Base-by-base conservation (phyloP, 2,113 vertebrate genomes). In the Xerus inauris region DNA sequence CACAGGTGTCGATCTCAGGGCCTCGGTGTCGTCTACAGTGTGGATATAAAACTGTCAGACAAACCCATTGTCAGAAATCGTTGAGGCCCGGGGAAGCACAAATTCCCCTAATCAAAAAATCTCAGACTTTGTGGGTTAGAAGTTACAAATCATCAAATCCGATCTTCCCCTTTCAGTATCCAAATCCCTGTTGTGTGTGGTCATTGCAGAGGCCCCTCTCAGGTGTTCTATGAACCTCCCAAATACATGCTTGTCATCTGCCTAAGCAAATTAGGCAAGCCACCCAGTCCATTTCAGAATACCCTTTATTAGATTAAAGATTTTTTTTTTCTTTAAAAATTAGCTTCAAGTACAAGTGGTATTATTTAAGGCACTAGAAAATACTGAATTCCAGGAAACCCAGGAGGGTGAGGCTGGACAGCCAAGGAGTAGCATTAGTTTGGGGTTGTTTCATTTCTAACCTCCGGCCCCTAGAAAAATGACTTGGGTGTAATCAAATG, bases 401-500 rank as follows among this genome's bases (percentile, higher is more conserved):
- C 93, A 95, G 92, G 96, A 97, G 97, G 96, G 93, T 3, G 82
- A 87, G 89, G 95, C 90, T 92, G 40, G 83, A 97, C 91, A 98
- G 96, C 77, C 92, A 59, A 92, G 97, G 94, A 97, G 97, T 95
- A 98, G 98, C 71, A 47, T 97, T 97, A 65, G 67, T 92, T 98
- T 91, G 96, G n/a, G 95, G 93, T 98, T 98, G 92, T 96, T 98
- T 97, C 93, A 97, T 96, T 98, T 97, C 95, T 98, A 97, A 97
- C 97, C 13, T 84, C 96, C 79, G 86, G 97, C 64, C 96, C 96
- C 87, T 96, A 77, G 65, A 97, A 98, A 98, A 97, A 98, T 92
- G 97, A 94, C 97, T 98, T 97, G 98, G 97, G 97, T 38, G 73
- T 98, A 98, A 98, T 98, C 98, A 98, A 97, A 95, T 79, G 92